A percentile compares a stretch with the other conserved stretches of the same genome.
These are phyloP conservation scores for Chaetogeoica ovagalla DNA, from an alignment of 2,888 invertebrate species.

Conservation along the genomic window DNA sequence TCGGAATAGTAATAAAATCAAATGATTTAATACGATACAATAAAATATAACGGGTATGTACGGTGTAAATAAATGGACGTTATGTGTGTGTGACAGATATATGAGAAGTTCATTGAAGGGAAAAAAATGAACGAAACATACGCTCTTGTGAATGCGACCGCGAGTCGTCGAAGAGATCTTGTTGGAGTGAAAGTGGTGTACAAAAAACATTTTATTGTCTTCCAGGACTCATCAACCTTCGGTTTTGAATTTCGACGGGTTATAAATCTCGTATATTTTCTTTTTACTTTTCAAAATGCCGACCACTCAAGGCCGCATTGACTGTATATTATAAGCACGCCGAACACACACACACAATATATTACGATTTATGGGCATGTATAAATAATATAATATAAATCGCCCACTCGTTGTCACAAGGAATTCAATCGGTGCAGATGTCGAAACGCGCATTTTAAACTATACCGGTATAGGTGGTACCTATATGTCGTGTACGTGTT, in stretches of 20 bases:
- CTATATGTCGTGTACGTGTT: not conserved
- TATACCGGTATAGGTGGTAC: not conserved
- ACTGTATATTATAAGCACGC: not conserved
- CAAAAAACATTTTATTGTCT: slow-evolving; percentile 23
- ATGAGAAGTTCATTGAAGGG: slow-evolving; percentile 24
- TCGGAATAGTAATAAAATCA: too few relatives aligned
- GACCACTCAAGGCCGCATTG: slow-evolving; percentile 12
- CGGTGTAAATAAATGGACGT: too few relatives aligned
- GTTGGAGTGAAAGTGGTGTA: slow-evolving; percentile 36
- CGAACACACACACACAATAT: not conserved
- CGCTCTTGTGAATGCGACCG: slow-evolving; percentile 34
- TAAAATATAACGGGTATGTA: too few relatives aligned
- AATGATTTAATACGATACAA: too few relatives aligned
- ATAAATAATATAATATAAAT: slow-evolving; percentile 4
- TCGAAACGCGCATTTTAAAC: slow-evolving; percentile 4
- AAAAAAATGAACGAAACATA: slow-evolving; percentile 20
- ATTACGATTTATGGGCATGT: not conserved
- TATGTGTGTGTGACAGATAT: not conserved
- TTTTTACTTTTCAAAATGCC: slow-evolving; percentile 40
- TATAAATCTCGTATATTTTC: slow-evolving; percentile 4
- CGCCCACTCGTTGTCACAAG: slow-evolving; percentile 4
- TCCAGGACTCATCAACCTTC: slow-evolving; percentile 39
- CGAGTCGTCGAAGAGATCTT: slow-evolving; percentile 32
- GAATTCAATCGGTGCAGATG: slow-evolving; percentile 8
- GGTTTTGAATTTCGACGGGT: slow-evolving; percentile 23